phyloP scores from a whole-genome alignment of 2,797 vertebrate species.

The Gymnodraco acuticeps region DNA sequence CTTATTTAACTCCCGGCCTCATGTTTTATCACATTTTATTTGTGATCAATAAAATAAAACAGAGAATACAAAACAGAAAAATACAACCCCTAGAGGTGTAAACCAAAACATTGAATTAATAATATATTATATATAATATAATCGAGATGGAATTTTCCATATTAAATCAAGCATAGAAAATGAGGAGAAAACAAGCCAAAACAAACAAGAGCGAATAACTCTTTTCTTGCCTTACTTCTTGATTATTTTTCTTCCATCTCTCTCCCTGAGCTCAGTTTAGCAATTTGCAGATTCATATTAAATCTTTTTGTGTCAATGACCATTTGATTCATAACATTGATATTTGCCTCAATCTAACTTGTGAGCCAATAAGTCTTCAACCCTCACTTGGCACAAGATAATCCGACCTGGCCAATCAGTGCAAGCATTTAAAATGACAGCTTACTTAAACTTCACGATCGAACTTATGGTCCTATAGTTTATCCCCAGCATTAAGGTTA shows the following conservation, averaged over 20 bases:
- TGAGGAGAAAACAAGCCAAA: background rate
- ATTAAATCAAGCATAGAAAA: background rate
- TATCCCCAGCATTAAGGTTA: constrained; percentile 10
- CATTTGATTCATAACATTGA: constrained; percentile 3
- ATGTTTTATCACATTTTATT: too few species aligned
- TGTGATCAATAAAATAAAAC: too few species aligned
- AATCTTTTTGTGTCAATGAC: background rate
- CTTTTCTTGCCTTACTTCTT: background rate
- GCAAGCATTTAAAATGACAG: constrained; percentile 16
- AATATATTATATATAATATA: too few species aligned
- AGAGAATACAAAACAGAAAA: too few species aligned
- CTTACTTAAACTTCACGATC: background rate
- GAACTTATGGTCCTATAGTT: background rate
- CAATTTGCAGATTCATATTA: background rate
- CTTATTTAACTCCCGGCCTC: too few species aligned
- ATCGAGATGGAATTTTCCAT: background rate
- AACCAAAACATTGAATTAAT: background rate
- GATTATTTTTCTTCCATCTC: background rate
- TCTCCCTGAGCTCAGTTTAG: background rate
- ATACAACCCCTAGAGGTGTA: too few species aligned
- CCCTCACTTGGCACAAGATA: background rate
- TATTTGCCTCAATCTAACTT: background rate
- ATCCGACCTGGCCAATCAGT: constrained; percentile 3
- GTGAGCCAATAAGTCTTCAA: constrained; percentile 10
- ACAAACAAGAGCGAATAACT: background rate